Evolutionary conservation across 2,888 invertebrate species (phyloP), one percentile per base, ranked within the genome.

Genomic region (Cephus spinipes): DNA sequence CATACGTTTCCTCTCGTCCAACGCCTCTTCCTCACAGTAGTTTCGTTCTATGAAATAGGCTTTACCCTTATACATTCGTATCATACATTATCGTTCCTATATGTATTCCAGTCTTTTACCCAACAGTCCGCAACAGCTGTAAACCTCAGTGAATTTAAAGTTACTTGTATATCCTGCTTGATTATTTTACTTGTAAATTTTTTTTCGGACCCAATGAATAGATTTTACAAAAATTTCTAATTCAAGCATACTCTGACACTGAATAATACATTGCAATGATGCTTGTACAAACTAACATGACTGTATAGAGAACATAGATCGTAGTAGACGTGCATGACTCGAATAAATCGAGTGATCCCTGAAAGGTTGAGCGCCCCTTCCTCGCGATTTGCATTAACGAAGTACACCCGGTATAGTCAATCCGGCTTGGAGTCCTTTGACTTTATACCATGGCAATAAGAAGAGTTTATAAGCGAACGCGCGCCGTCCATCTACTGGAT

Each of bases 341-440:
- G 23, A 55, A 55, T 55, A 55, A 55, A 55, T 55, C 55, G 23
- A 55, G 23, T 23, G 55, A 23, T 55, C 23, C 55, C 55, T 23
- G 55, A 55, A 55, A 55, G 55, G 55, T 55, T 55, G 55, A 55
- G 23, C 23, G 55, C 2, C 55, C 55, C 55, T 55, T 55, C 40
- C 2, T 55, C 23, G 55, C 55, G 55, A 55, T 55, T 15, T 23
- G 9, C 23, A 23, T 55, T 55, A 55, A 55, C 55, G 55, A 55
- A 23, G 55, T 55, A 55, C 55, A 55, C 55, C 23, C 55, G 55
- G 55, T 55, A 55, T 55, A 55, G 23, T 55, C 23, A 55, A 23
- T 55, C 35, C 74, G 30, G 35, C 33, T 35, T 74, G 35, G 35
- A 74, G 74, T 35, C 74, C 74, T 33, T 74, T 74, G 35, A 74